These are phyloP conservation scores for Sebastes hopkinsi DNA, from an alignment of 2,797 vertebrate genomes.

Conservation along the genomic window DNA sequence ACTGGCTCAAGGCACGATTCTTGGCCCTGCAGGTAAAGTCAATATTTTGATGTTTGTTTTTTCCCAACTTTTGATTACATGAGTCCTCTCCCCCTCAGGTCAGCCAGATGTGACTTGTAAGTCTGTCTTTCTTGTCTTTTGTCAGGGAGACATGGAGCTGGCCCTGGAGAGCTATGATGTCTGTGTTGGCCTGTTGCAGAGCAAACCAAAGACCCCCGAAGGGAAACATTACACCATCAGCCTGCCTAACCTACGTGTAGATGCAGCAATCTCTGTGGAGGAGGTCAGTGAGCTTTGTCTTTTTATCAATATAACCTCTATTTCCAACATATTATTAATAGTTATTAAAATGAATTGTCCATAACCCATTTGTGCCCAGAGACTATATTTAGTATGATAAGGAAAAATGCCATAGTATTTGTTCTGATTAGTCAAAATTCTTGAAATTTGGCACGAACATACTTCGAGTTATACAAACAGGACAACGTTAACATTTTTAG, in stretches of 20 bases:
- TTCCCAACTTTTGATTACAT: not conserved
- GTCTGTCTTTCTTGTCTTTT: conserved; percentile 22
- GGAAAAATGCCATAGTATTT: too few species aligned
- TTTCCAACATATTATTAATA: not conserved
- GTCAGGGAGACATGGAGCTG: conserved; percentile 95
- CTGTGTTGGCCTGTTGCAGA: conserved; percentile 91
- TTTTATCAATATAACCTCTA: too few species aligned
- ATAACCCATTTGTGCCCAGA: too few species aligned
- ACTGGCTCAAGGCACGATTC: conserved; percentile 96
- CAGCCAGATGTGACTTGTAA: not conserved
- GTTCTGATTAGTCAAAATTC: too few species aligned
- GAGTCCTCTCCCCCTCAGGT: not conserved
- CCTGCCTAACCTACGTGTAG: conserved; percentile 90
- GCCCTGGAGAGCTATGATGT: conserved; percentile 95
- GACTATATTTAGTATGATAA: too few species aligned
- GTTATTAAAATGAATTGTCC: not conserved
- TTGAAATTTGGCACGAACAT: too few species aligned
- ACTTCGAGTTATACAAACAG: too few species aligned
- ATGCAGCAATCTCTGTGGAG: conserved; percentile 91
- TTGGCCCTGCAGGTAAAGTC: conserved; percentile 89
- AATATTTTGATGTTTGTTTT: not conserved
- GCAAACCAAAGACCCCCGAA: conserved; percentile 73
- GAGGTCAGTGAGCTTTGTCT: conserved; percentile 82
- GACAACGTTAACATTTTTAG: too few species aligned
- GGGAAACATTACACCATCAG: conserved; percentile 80